phyloP scores from a whole-genome alignment of 2,797 vertebrate species.

The Dipus sagitta region DNA sequence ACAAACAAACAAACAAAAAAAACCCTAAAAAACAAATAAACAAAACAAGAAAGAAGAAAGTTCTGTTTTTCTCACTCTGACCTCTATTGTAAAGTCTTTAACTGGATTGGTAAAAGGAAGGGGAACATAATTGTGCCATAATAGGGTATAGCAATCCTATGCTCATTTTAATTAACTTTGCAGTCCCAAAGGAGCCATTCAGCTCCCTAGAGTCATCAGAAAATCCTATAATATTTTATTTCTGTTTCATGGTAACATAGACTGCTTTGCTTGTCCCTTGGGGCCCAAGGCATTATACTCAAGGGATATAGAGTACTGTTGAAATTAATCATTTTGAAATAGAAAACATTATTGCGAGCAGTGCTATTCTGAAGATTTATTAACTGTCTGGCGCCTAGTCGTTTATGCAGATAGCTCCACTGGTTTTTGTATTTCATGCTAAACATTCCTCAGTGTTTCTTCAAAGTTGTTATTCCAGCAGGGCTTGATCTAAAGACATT shows the following conservation, averaged over 20 bases:
- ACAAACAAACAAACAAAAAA: background rate
- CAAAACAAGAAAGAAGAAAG: no score
- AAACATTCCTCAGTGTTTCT: slow-evolving; percentile 59
- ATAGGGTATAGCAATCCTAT: slow-evolving; percentile 65
- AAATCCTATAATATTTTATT: slow-evolving; percentile 80
- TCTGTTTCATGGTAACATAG: slow-evolving; percentile 65
- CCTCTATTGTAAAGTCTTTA: slow-evolving; percentile 54
- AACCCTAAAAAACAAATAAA: background rate
- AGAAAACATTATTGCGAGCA: slow-evolving; percentile 63
- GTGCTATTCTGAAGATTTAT: slow-evolving; percentile 70
- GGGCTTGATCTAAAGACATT: background rate
- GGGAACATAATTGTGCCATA: slow-evolving; percentile 52
- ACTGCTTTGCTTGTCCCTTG: slow-evolving; percentile 69
- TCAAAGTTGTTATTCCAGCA: slow-evolving; percentile 53
- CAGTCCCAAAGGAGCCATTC: slow-evolving; percentile 60
- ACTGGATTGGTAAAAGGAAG: background rate
- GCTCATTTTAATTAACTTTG: slow-evolving; percentile 79
- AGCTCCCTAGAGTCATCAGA: slow-evolving; percentile 72
- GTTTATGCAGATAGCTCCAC: slow-evolving; percentile 46
- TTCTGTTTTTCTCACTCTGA: slow-evolving; percentile 43
- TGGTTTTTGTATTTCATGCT: slow-evolving; percentile 59
- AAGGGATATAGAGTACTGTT: slow-evolving; percentile 59
- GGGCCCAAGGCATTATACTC: slow-evolving; percentile 61
- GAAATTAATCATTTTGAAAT: slow-evolving; percentile 79
- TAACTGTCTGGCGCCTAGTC: slow-evolving; percentile 63